Evolutionary conservation across 2,113 vertebrate species (phyloP).

Genomic region (Callipepla squamata): DNA sequence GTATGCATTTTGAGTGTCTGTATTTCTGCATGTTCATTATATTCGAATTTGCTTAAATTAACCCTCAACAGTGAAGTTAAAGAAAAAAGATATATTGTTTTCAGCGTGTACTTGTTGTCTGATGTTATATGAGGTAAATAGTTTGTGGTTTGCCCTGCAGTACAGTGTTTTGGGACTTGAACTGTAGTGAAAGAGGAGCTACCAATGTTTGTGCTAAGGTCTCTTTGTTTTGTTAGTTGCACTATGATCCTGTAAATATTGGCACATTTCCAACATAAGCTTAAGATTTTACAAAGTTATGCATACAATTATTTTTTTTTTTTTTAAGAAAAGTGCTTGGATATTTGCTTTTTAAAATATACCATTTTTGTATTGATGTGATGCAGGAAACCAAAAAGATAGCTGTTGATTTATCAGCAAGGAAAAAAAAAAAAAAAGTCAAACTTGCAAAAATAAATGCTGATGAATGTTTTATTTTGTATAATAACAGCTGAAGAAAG

Average conservation of each 20-base stretch:
- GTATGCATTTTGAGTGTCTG: background rate
- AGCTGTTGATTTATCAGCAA: conserved; percentile 42
- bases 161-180: conserved; percentile 60
- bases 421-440: conserved; percentile 24
- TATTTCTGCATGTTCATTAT: conserved; percentile 19
- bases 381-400: conserved; percentile 58
- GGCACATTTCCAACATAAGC: conserved; percentile 56
- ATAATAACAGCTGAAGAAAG: conserved; percentile 39
- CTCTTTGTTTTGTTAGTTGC: conserved; percentile 66
- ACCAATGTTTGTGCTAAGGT: conserved; percentile 58
- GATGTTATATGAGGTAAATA: conserved; percentile 49
- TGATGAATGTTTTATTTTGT: conserved; percentile 58
- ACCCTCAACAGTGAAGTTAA: background rate
- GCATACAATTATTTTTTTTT: conserved; percentile 64
- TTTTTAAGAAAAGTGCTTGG: conserved; percentile 51
- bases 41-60: background rate
- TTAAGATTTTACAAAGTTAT: conserved; percentile 56
- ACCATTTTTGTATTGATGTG: conserved; percentile 62
- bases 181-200: conserved; percentile 59
- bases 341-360: conserved; percentile 60
- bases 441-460: conserved; percentile 46
- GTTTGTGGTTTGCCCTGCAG: conserved; percentile 62
- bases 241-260: conserved; percentile 68
- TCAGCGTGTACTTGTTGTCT: conserved; percentile 44
- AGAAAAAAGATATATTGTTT: conserved; percentile 38